These are phyloP conservation scores for Strix uralensis DNA, from an alignment of 2,113 vertebrate species.

Conservation along the genomic window DNA sequence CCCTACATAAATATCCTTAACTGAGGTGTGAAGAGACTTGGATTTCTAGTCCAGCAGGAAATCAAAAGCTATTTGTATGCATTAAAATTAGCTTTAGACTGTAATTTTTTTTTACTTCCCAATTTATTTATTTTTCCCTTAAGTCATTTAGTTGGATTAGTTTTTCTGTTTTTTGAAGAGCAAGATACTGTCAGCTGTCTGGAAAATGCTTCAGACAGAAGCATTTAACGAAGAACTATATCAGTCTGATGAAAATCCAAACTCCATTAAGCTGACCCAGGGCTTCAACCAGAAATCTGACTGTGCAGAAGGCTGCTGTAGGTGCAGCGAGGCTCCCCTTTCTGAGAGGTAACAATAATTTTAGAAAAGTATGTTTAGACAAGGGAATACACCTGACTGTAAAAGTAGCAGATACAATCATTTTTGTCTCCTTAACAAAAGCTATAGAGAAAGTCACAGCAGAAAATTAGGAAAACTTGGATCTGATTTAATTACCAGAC, in stretches of 20 bases:
- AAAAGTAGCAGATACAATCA: background rate
- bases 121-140: background rate
- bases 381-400: background rate
- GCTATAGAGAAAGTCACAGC: background rate
- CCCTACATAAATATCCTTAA: background rate
- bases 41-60: constrained; percentile 3
- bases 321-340: background rate
- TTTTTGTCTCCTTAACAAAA: background rate
- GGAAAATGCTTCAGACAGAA: background rate
- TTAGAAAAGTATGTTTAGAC: background rate
- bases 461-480: background rate
- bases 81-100: background rate
- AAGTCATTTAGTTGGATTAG: background rate
- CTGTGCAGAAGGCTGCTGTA: background rate
- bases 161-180: background rate
- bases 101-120: background rate
- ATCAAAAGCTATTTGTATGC: background rate
- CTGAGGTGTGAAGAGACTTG: background rate
- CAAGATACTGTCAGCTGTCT: background rate
- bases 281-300: background rate
- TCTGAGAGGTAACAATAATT: background rate
- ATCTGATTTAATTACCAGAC: background rate
- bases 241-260: background rate
- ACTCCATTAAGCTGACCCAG: background rate
- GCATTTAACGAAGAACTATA: background rate